Conservation (phyloP, 2,113 vertebrate genomes). For the Nothoprocta pentlandii region DNA sequence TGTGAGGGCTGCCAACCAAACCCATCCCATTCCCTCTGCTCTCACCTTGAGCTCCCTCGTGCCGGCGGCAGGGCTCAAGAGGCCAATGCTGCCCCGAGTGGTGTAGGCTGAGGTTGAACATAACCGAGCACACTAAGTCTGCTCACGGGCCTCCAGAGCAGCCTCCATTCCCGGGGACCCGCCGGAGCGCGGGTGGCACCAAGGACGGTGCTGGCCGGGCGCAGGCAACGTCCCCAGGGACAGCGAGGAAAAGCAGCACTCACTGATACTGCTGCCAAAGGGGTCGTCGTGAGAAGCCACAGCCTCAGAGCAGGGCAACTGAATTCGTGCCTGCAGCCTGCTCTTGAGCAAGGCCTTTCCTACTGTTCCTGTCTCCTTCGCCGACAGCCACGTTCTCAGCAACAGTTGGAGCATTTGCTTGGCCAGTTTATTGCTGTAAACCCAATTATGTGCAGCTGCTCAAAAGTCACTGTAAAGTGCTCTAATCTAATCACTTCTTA, state of each 20-base stretch:
- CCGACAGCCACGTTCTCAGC: neutral
- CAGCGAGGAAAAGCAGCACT: neutral
- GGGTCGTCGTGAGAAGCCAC: neutral
- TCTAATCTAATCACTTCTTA: neutral
- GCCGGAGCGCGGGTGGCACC: neutral
- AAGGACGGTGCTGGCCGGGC: neutral
- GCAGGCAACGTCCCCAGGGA: neutral
- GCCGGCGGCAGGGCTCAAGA: neutral
- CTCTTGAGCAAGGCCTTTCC: neutral
- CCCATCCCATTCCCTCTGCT: neutral
- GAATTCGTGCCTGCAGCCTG: neutral
- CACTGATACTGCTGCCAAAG: neutral
- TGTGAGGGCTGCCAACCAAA: neutral
- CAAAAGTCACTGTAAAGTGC: neutral
- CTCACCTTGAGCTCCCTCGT: neutral
- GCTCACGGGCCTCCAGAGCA: neutral
- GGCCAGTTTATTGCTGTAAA: neutral
- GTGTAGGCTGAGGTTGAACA: neutral
- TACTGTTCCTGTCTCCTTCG: neutral
- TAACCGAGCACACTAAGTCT: slow-evolving; percentile 3
- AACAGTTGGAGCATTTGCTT: neutral
- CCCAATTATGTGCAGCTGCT: neutral
- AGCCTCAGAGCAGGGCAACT: neutral
- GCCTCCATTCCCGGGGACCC: neutral
- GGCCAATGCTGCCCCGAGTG: neutral